A percentile compares a stretch with the other conserved stretches of the same genome.
Evolutionary conservation across 2,888 invertebrate species (phyloP).

Genomic region (Melieria omissa): DNA sequence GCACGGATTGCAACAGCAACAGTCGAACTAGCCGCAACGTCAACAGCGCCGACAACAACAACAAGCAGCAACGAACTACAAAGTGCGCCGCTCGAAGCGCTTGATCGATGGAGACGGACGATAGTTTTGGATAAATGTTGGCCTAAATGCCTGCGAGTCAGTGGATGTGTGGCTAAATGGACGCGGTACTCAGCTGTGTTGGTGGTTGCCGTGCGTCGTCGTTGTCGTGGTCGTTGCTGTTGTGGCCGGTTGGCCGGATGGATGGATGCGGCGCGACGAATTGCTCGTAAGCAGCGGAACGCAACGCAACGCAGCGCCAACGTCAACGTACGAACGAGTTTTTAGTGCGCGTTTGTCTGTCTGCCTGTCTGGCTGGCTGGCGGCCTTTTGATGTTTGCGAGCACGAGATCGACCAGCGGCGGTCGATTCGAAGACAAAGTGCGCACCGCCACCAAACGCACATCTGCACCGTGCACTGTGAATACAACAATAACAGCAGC

Average conservation of each 20-base stretch:
- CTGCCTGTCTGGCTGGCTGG: conserved; percentile 47
- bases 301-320: not conserved
- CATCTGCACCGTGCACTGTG: conserved; percentile 38
- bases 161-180: conserved; percentile 10
- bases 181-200: not conserved
- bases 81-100: conserved; percentile 31
- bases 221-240: no score
- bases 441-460: not conserved
- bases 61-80: not conserved
- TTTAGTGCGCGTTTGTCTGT: conserved; percentile 28
- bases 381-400: conserved; percentile 44
- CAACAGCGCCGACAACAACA: not conserved
- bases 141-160: not conserved
- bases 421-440: conserved; percentile 17
- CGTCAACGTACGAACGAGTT: conserved; percentile 26
- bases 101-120: conserved; percentile 30
- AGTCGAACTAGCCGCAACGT: no score
- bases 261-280: conserved; percentile 13
- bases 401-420: conserved; percentile 39
- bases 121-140: not conserved
- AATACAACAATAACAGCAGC: conserved; percentile 37
- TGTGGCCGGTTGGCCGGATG: conserved; percentile 3
- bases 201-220: not conserved
- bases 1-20: conserved; percentile 11
- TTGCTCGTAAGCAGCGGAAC: not conserved